phyloP scores from a whole-genome alignment of 2,888 invertebrate genomes.

The Gymnocheta viridis region DNA sequence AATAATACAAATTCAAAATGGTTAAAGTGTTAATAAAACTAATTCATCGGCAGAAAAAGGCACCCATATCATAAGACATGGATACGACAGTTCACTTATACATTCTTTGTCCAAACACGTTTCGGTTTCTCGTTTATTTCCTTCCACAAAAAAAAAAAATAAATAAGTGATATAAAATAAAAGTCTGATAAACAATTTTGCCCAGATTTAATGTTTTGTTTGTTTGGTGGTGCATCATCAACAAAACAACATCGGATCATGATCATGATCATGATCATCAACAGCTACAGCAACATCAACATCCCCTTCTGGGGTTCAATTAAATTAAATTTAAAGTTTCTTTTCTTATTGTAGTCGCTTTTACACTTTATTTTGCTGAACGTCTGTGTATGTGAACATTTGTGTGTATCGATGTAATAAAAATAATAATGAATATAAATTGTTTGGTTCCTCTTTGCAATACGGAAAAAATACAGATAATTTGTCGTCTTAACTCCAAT shows the following conservation, averaged over 20 bases:
- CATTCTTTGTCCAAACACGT: neutral
- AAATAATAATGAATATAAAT: slow-evolving; percentile 68
- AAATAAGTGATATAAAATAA: no score
- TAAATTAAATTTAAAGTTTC: slow-evolving; percentile 43
- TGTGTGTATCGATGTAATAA: slow-evolving; percentile 25
- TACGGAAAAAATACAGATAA: slow-evolving; percentile 43
- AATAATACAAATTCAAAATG: neutral
- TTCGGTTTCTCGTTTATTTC: neutral
- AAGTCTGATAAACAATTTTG: slow-evolving; percentile 31
- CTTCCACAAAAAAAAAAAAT: neutral
- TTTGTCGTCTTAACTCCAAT: slow-evolving; percentile 69
- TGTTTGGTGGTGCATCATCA: slow-evolving; percentile 3
- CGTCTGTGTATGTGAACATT: neutral
- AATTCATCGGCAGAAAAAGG: neutral
- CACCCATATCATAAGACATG: neutral
- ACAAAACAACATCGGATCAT: neutral
- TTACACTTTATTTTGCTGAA: slow-evolving; percentile 4
- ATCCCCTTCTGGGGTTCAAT: slow-evolving; percentile 29
- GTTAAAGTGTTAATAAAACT: slow-evolving; percentile 10
- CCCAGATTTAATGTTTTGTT: slow-evolving; percentile 38
- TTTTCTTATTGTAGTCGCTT: slow-evolving; percentile 23
- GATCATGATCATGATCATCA: neutral
- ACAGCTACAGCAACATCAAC: no score
- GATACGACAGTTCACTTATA: neutral
- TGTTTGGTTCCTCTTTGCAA: slow-evolving; percentile 67